Conservation (phyloP, 2,113 vertebrate genomes). For the Amia ocellicauda region DNA sequence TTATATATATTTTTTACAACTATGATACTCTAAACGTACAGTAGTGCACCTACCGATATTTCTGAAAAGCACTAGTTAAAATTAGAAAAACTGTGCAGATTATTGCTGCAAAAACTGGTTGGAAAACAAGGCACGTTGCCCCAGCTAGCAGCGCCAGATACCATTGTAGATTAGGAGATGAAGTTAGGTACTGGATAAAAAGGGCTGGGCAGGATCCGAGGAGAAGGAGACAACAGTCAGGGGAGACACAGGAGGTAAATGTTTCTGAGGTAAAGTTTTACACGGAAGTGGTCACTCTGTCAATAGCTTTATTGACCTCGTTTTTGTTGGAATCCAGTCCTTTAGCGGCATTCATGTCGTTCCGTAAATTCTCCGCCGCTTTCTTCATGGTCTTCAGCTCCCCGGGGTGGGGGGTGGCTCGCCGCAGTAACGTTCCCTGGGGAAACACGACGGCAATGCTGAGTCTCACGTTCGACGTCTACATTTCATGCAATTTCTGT, state of each 20-base stretch:
- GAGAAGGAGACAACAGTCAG: constrained; percentile 60
- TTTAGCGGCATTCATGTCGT: constrained; percentile 93
- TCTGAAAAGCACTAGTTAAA: constrained; percentile 52
- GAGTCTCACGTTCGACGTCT: no score
- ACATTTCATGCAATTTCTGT: no score
- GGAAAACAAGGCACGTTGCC: constrained; percentile 83
- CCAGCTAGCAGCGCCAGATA: constrained; percentile 53
- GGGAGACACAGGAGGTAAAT: constrained; percentile 77
- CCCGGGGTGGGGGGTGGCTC: constrained; percentile 93
- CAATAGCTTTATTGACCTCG: constrained; percentile 92
- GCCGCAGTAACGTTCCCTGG: constrained; percentile 81
- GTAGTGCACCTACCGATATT: constrained; percentile 70
- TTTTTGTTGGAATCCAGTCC: constrained; percentile 99
- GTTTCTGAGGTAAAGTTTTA: constrained; percentile 74
- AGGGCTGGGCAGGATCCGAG: constrained; percentile 50
- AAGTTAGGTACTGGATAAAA: constrained; percentile 48
- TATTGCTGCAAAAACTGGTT: constrained; percentile 60
- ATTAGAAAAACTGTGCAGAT: constrained; percentile 63
- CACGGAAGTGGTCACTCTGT: constrained; percentile 94
- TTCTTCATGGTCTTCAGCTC: constrained; percentile 96
- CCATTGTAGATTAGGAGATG: constrained; percentile 43
- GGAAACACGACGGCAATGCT: not conserved
- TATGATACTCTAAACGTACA: constrained; percentile 48
- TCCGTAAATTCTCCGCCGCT: constrained; percentile 89
- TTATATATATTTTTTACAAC: constrained; percentile 58